phyloP scores from a whole-genome alignment of 2,113 vertebrate genomes.

The Pelodiscus sinensis region DNA sequence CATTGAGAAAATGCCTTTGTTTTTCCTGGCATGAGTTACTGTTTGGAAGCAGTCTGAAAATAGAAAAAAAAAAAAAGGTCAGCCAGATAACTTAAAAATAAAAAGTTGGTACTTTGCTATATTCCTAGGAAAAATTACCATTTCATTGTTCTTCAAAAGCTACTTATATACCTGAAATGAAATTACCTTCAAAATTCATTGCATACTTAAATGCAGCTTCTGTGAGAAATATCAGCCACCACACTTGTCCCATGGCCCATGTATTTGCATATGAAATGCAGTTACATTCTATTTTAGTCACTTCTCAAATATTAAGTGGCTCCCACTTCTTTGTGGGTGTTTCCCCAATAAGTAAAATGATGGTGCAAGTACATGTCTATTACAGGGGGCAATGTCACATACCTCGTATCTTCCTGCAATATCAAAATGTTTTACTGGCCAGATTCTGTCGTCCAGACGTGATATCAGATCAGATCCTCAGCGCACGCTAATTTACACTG shows the following conservation, averaged over 20 bases:
- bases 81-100: constrained; percentile 51
- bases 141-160: constrained; percentile 57
- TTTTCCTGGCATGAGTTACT: constrained; percentile 77
- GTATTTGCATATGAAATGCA: constrained; percentile 21
- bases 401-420: not conserved
- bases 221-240: not conserved
- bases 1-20: constrained; percentile 79
- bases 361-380: not conserved
- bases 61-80: constrained; percentile 72
- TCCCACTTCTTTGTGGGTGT: not conserved
- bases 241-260: not conserved
- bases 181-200: constrained; percentile 22
- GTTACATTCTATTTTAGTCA: not conserved
- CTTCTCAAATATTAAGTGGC: not conserved
- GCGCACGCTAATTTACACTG: not conserved
- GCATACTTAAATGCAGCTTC: not conserved
- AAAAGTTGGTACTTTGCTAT: constrained; percentile 46
- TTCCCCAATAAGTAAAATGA: not conserved
- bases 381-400: not conserved
- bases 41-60: constrained; percentile 75
- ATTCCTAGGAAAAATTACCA: constrained; percentile 67
- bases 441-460: not conserved
- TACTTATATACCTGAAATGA: constrained; percentile 51
- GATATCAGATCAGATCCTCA: fast-evolving
- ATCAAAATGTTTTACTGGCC: not conserved